Conservation (phyloP, 2,797 vertebrate genomes). For the Choloepus didactylus region DNA sequence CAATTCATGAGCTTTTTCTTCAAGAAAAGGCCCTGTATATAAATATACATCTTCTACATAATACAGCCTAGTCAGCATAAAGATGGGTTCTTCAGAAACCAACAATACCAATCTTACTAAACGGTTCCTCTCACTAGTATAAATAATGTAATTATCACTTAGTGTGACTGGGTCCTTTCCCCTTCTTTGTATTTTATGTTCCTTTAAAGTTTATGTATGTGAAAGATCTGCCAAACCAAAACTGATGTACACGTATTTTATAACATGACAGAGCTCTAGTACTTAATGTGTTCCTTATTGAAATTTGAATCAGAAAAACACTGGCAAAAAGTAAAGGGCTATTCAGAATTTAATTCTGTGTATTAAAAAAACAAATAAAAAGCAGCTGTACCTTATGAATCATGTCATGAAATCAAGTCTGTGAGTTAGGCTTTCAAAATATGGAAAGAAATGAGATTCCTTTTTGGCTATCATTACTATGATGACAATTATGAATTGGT, state of each 20-base stretch:
- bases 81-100: background rate
- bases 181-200: background rate
- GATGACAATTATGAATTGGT: conserved; percentile 85
- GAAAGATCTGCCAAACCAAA: background rate
- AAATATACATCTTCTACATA: background rate
- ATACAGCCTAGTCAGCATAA: background rate
- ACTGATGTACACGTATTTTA: background rate
- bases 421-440: conserved; percentile 73
- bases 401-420: conserved; percentile 51
- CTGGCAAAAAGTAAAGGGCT: background rate
- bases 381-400: conserved; percentile 39
- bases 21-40: background rate
- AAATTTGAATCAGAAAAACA: background rate
- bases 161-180: background rate
- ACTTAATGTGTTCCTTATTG: background rate
- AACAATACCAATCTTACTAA: background rate
- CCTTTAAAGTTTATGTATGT: background rate
- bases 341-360: background rate
- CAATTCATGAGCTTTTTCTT: background rate
- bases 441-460: conserved; percentile 73
- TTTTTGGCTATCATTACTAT: conserved; percentile 81
- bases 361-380: conserved; percentile 63
- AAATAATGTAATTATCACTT: background rate
- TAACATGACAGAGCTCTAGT: background rate
- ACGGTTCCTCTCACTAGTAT: background rate